phyloP scores from a whole-genome alignment of 2,888 invertebrate species.

The Strigamia maritima region DNA sequence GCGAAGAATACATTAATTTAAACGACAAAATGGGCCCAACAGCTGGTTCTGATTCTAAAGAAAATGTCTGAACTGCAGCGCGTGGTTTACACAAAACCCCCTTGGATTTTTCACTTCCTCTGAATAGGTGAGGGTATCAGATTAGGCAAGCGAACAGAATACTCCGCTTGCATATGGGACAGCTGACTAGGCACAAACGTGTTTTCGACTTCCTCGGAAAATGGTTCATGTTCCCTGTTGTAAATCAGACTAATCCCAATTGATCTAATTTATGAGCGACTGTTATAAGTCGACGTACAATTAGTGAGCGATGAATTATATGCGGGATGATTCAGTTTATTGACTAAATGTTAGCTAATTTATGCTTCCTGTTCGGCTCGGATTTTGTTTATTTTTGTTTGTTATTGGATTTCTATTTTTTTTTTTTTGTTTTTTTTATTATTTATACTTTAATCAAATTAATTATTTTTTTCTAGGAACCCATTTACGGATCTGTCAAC shows the following conservation, averaged over 20 bases:
- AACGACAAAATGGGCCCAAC: neutral
- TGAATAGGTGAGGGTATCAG: conserved; percentile 16
- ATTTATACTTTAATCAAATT: no score
- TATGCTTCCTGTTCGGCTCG: neutral
- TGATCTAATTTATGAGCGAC: conserved; percentile 12
- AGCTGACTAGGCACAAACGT: conserved; percentile 1
- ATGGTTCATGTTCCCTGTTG: neutral
- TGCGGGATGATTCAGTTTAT: neutral
- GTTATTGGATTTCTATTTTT: conserved; percentile 25
- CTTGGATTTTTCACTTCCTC: conserved; percentile 14
- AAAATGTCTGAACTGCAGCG: neutral
- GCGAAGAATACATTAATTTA: neutral
- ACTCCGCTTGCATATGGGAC: neutral
- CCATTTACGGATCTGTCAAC: conserved; percentile 53
- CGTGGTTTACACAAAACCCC: conserved; percentile 7
- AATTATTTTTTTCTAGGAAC: conserved; percentile 58
- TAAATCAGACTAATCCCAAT: conserved; percentile 13
- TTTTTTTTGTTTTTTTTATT: no score
- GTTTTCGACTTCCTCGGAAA: neutral
- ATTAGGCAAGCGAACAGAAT: neutral
- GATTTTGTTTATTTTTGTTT: neutral
- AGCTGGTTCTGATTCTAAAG: neutral
- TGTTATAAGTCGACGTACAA: neutral
- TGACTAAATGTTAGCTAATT: neutral
- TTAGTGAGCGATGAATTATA: neutral